Evolutionary conservation across 1,140 invertebrate species (phyloP).

Genomic region (Drosophila melanica): DNA sequence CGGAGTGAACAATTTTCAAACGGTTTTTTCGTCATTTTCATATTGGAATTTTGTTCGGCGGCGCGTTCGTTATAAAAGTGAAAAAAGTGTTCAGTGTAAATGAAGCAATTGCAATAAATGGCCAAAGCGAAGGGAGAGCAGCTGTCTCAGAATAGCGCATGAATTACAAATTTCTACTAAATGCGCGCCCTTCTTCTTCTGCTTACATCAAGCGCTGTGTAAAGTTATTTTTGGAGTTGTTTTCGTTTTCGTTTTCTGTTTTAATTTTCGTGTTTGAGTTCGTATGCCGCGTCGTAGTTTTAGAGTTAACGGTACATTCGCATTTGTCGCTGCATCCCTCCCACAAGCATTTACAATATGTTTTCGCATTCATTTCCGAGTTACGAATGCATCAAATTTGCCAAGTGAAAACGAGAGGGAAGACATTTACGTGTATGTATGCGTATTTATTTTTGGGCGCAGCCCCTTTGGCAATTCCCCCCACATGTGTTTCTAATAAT

Average conservation of each 20-base stretch:
- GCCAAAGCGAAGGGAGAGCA: not conserved
- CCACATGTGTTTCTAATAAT: conserved; percentile 79
- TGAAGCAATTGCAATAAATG: conserved; percentile 10
- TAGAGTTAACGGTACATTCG: conserved; percentile 49
- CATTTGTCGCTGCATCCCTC: conserved; percentile 19
- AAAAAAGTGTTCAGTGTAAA: conserved; percentile 6
- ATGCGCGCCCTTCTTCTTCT: conserved; percentile 24
- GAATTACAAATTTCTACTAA: conserved; percentile 22
- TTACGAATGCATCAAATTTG: not conserved
- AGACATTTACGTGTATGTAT: not conserved
- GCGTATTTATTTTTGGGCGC: conserved; percentile 47
- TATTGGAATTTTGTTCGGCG: conserved; percentile 11
- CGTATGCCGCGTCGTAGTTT: conserved; percentile 23
- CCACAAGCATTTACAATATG: conserved; percentile 3
- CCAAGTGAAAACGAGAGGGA: not conserved
- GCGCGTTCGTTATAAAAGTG: conserved; percentile 7
- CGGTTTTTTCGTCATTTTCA: not conserved
- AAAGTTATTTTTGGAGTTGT: conserved; percentile 69
- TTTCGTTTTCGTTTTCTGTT: conserved; percentile 28
- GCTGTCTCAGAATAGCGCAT: conserved; percentile 18
- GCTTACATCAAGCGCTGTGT: conserved; percentile 48
- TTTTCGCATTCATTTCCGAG: conserved; percentile 56
- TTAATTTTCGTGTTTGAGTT: not conserved
- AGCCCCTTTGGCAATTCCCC: conserved; percentile 41
- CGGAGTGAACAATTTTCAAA: conserved; percentile 8